Conservation (phyloP, 1,140 invertebrate genomes). For the Heliconius nattereri region DNA sequence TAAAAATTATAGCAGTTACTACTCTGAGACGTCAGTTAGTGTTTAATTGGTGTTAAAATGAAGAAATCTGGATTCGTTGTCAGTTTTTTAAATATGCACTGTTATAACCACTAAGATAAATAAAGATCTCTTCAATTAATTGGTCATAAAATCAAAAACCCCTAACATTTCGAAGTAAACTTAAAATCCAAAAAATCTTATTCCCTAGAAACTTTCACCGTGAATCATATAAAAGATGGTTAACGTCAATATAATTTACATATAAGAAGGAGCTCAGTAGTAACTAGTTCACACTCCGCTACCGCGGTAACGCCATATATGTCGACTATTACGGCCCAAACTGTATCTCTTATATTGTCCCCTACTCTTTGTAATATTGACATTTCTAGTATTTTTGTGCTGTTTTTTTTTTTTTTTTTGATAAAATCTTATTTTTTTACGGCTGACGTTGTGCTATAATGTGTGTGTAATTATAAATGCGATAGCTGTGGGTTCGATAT, state of each 20-base stretch:
- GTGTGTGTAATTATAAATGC: no score
- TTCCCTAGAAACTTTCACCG: constrained; percentile 7
- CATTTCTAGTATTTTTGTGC: no score
- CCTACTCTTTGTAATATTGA: constrained; percentile 27
- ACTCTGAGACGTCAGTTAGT: no score
- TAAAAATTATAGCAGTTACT: no score
- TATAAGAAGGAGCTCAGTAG: constrained; percentile 25
- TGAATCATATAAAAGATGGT: constrained; percentile 18
- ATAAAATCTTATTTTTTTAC: neutral
- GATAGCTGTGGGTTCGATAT: no score
- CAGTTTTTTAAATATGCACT: no score
- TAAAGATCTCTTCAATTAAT: neutral
- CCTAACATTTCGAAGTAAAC: neutral
- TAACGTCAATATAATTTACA: constrained; percentile 27
- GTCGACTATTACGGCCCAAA: constrained; percentile 37
- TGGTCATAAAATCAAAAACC: neutral
- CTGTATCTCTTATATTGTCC: constrained; percentile 23
- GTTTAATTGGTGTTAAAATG: no score
- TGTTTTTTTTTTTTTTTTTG: neutral
- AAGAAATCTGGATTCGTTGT: no score
- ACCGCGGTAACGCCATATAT: constrained; percentile 39
- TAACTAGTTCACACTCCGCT: constrained; percentile 41
- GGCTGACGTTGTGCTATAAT: no score
- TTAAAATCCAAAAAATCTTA: neutral
- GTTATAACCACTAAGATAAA: neutral